Evolutionary conservation across 1,140 invertebrate species (phyloP).

Genomic region (Amyelois transitella): DNA sequence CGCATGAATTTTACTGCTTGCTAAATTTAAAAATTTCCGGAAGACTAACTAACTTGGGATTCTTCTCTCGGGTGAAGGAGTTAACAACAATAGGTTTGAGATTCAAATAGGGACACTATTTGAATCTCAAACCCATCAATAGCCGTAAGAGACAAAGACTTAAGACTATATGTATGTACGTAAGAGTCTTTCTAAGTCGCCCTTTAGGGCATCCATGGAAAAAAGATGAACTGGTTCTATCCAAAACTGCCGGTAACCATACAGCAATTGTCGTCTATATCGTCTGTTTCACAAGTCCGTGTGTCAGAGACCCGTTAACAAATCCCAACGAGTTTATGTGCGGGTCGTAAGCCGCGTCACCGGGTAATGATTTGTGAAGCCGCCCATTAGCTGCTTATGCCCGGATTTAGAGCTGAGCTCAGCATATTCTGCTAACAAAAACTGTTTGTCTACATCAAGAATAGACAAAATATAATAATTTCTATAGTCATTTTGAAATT

Average conservation of each 20-base stretch:
- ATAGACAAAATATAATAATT: not conserved
- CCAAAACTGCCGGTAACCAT: too few relatives aligned
- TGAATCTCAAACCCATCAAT: not conserved
- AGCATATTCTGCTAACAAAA: not conserved
- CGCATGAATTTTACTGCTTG: too few relatives aligned
- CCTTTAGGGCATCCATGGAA: too few relatives aligned
- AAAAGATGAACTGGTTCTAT: too few relatives aligned
- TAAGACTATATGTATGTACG: not conserved
- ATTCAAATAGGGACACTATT: too few relatives aligned
- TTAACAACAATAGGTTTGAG: too few relatives aligned
- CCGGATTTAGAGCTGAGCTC: not conserved
- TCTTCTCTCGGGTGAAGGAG: too few relatives aligned
- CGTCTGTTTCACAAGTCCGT: not conserved
- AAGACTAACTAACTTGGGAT: too few relatives aligned
- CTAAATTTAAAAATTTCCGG: too few relatives aligned
- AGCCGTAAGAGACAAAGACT: not conserved
- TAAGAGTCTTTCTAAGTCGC: not conserved
- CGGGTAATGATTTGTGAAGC: constrained; percentile 17
- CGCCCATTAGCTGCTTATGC: not conserved
- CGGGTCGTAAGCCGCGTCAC: constrained; percentile 6
- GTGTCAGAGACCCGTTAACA: not conserved
- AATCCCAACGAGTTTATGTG: constrained; percentile 5
- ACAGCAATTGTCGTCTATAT: not conserved
- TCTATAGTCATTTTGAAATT: not conserved
- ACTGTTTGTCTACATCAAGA: not conserved